A percentile compares a stretch with the other conserved stretches of the same genome.
These are phyloP conservation scores for Paedocypris sp. DNA, from an alignment of 2,113 vertebrate genomes.

Conservation along the genomic window DNA sequence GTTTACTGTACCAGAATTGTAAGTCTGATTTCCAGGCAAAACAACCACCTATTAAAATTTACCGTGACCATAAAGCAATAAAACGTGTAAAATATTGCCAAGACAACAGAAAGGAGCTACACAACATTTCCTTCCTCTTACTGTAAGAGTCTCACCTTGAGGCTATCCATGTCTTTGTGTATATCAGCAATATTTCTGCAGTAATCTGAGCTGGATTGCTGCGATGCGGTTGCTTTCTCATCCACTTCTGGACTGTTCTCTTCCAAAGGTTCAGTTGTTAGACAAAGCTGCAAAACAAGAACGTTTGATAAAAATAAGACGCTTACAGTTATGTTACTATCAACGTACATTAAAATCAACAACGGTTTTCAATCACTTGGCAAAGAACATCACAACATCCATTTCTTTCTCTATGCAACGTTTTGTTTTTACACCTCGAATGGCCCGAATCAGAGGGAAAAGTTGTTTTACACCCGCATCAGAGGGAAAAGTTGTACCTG, in stretches of 20 bases:
- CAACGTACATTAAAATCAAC: background rate
- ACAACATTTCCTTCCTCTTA: background rate
- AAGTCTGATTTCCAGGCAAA: too few relatives aligned
- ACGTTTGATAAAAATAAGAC: background rate
- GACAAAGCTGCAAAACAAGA: slow-evolving; percentile 18
- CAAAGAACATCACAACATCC: background rate
- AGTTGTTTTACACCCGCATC: background rate
- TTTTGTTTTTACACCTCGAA: background rate
- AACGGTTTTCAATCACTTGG: background rate
- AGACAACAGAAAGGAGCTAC: too few relatives aligned
- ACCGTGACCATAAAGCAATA: too few relatives aligned
- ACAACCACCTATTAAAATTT: too few relatives aligned
- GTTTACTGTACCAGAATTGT: too few relatives aligned
- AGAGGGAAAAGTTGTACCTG: slow-evolving; percentile 5
- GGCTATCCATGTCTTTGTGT: slow-evolving; percentile 52
- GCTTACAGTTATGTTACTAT: background rate
- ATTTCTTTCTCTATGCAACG: background rate
- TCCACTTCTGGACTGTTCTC: slow-evolving; percentile 32
- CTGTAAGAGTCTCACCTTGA: slow-evolving; percentile 47
- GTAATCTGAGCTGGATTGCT: slow-evolving; percentile 48
- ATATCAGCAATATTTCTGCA: slow-evolving; percentile 53
- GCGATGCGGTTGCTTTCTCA: slow-evolving; percentile 35
- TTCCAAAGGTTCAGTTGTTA: slow-evolving; percentile 35
- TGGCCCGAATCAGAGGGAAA: background rate
- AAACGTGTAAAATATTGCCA: too few relatives aligned